These are phyloP conservation scores for Hylaea fasciaria DNA, from an alignment of 2,888 invertebrate species.

Conservation along the genomic window DNA sequence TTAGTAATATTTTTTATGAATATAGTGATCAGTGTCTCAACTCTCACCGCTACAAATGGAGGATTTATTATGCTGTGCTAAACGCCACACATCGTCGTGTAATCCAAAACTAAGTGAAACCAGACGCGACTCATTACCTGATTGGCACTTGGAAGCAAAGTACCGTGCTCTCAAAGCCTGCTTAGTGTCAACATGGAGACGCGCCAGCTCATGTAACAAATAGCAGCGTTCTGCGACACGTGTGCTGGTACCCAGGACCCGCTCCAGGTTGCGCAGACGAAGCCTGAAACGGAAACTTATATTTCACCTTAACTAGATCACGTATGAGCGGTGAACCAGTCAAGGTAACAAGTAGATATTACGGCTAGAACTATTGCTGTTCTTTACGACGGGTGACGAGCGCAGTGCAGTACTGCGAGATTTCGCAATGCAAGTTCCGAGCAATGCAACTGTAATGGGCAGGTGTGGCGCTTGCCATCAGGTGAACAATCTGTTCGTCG, in stretches of 20 bases:
- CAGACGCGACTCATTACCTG: slow-evolving; percentile 64
- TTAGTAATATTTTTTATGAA: too few relatives aligned
- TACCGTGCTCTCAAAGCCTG: slow-evolving; percentile 66
- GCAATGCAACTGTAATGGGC: too few relatives aligned
- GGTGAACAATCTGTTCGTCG: too few relatives aligned
- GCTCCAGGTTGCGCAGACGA: slow-evolving; percentile 67
- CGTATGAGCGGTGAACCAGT: not conserved
- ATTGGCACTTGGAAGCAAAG: slow-evolving; percentile 71
- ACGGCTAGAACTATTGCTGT: too few relatives aligned
- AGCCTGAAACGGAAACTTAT: slow-evolving; percentile 50
- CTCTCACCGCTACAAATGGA: too few relatives aligned
- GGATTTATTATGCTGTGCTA: too few relatives aligned
- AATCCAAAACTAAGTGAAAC: not conserved
- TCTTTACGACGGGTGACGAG: too few relatives aligned
- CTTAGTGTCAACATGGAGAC: slow-evolving; percentile 69
- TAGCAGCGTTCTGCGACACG: slow-evolving; percentile 72
- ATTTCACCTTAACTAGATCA: slow-evolving; percentile 11
- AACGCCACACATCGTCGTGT: too few relatives aligned
- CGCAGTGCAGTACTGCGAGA: too few relatives aligned
- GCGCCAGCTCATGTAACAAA: slow-evolving; percentile 71
- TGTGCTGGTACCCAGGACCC: slow-evolving; percentile 60
- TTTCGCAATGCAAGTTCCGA: too few relatives aligned
- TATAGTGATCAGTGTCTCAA: too few relatives aligned
- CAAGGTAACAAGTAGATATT: not conserved
- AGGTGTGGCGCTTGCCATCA: too few relatives aligned